A percentile compares a stretch with the other conserved stretches of the same genome.
These are phyloP conservation scores for Erpetoichthys calabaricus DNA, from an alignment of 2,797 vertebrate species.

Conservation along the genomic window DNA sequence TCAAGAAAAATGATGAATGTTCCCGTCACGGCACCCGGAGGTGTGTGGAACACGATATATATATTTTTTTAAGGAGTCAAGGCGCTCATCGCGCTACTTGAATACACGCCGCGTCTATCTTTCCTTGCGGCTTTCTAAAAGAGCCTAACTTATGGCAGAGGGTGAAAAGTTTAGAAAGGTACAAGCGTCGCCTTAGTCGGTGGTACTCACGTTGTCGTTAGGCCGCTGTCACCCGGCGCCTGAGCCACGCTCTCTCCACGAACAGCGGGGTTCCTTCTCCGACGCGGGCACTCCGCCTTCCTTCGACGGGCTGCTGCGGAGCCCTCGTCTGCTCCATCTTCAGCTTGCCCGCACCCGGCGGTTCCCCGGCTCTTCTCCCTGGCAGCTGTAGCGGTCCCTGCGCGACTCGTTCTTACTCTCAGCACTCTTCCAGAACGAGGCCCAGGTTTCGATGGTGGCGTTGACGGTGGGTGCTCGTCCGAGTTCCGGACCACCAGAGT, in stretches of 20 bases:
- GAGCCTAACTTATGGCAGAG: too few species aligned
- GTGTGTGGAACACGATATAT: too few species aligned
- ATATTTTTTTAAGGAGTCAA: too few species aligned
- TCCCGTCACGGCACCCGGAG: neutral
- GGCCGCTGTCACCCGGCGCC: constrained; percentile 29
- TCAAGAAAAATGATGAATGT: neutral
- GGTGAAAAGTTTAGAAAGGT: too few species aligned
- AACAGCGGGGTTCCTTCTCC: constrained; percentile 53
- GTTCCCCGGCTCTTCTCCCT: constrained; percentile 41
- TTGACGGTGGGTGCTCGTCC: constrained; percentile 15
- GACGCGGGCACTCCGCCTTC: constrained; percentile 65
- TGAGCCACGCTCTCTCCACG: constrained; percentile 33
- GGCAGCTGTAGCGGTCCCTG: constrained; percentile 45
- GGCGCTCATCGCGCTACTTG: too few species aligned
- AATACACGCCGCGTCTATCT: too few species aligned
- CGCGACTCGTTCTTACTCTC: constrained; percentile 49
- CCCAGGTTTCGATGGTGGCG: constrained; percentile 17
- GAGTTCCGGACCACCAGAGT: constrained; percentile 37
- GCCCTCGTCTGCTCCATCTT: constrained; percentile 21
- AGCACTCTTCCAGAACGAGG: constrained; percentile 42
- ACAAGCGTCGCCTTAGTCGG: constrained; percentile 14
- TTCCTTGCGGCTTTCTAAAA: too few species aligned
- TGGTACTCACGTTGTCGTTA: constrained; percentile 35
- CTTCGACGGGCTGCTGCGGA: constrained; percentile 50
- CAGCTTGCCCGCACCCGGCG: constrained; percentile 34